Percentiles rank a stretch among this genome's conserved stretches.
These are phyloP conservation scores for Sacculina carcini DNA, from an alignment of 2,888 invertebrate genomes.

Conservation along the genomic window DNA sequence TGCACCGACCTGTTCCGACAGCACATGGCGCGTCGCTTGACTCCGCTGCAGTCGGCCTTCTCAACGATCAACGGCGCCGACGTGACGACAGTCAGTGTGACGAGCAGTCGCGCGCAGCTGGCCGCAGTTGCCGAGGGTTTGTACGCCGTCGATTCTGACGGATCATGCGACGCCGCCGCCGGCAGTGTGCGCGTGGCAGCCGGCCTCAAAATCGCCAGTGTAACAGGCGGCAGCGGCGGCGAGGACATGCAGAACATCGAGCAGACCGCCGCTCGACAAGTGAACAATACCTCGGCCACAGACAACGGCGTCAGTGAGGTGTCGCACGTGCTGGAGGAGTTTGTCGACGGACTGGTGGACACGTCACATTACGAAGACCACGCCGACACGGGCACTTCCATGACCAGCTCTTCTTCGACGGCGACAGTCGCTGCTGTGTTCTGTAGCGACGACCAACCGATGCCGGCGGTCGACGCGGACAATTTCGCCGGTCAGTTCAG, in stretches of 20 bases:
- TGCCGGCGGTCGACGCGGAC: too few species aligned
- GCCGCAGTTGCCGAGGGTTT: neutral
- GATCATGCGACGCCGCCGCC: too few species aligned
- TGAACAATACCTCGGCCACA: neutral
- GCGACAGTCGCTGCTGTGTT: too few species aligned
- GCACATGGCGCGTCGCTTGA: neutral
- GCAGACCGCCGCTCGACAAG: neutral
- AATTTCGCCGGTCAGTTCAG: too few species aligned
- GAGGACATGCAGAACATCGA: too few species aligned
- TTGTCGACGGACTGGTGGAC: conserved; percentile 1
- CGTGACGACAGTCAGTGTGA: too few species aligned
- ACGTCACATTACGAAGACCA: neutral
- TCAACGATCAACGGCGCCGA: neutral
- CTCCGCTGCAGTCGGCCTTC: neutral
- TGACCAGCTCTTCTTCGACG: too few species aligned
- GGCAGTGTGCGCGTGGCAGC: neutral
- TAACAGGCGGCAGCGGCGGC: neutral
- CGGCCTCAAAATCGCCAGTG: neutral
- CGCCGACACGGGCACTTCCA: too few species aligned
- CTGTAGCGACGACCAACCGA: too few species aligned
- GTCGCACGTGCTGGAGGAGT: conserved; percentile 3
- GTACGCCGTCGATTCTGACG: neutral
- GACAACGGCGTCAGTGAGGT: neutral
- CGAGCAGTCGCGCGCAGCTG: neutral
- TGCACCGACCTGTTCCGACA: neutral